A percentile compares a stretch with the other conserved stretches of the same genome.
Conservation (phyloP, 2,797 vertebrate genomes). For the Smutsia gigantea region DNA sequence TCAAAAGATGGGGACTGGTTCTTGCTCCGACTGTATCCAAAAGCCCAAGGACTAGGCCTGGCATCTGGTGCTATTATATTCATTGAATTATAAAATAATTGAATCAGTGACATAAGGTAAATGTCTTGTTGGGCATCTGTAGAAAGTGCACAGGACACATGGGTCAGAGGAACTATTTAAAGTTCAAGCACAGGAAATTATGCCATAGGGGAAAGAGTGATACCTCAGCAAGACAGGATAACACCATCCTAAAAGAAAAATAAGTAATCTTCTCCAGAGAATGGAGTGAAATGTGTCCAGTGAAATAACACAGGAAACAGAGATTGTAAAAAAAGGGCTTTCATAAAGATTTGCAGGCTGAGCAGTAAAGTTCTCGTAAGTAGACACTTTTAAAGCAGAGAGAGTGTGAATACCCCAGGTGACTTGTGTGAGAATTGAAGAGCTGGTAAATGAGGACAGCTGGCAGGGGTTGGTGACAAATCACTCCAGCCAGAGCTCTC, state of each 20-base stretch:
- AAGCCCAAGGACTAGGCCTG: not conserved
- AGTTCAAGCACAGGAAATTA: slow-evolving; percentile 37
- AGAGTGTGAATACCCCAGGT: fast-evolving
- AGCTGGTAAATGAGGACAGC: not conserved
- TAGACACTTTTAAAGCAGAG: not conserved
- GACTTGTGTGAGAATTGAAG: not conserved
- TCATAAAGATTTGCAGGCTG: not conserved
- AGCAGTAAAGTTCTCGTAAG: not conserved
- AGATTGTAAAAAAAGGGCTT: not conserved
- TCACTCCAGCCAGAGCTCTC: not conserved
- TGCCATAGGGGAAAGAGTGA: not conserved
- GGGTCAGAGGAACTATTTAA: slow-evolving; percentile 10
- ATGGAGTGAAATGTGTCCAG: not conserved
- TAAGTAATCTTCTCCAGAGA: slow-evolving; percentile 2
- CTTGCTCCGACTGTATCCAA: not conserved
- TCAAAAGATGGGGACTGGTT: not conserved
- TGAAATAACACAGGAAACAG: slow-evolving; percentile 17
- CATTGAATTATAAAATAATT: not conserved
- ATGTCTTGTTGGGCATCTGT: not conserved
- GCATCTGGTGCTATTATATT: not conserved
- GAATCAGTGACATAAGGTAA: not conserved
- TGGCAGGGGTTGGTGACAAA: fast-evolving
- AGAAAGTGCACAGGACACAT: not conserved
- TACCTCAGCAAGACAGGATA: not conserved
- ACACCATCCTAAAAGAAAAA: not conserved